Evolutionary conservation across 2,113 vertebrate genomes (phyloP).

Genomic region (Desmodus rotundus): DNA sequence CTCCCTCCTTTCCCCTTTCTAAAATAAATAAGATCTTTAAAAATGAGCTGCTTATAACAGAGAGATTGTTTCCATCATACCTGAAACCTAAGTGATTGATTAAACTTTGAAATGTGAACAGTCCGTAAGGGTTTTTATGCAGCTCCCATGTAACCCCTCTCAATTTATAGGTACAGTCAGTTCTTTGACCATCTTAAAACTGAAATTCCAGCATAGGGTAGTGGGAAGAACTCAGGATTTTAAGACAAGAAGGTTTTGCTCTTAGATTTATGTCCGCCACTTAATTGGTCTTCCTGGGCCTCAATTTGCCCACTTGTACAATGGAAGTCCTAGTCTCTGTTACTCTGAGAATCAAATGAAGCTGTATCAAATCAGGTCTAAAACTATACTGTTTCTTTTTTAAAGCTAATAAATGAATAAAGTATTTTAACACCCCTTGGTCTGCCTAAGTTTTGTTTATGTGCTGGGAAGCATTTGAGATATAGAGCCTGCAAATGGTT

Average conservation of each 20-base stretch:
- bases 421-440: background rate
- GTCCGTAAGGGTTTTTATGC: background rate
- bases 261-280: background rate
- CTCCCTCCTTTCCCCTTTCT: no score
- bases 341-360: background rate
- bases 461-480: background rate
- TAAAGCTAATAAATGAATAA: background rate
- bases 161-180: background rate
- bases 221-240: background rate
- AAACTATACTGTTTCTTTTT: background rate
- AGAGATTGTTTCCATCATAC: background rate
- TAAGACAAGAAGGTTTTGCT: background rate
- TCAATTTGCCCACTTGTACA: constrained; percentile 9
- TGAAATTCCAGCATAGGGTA: background rate
- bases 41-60: background rate
- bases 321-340: background rate
- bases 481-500: background rate
- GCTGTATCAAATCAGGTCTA: background rate
- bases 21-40: background rate
- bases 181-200: background rate
- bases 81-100: background rate
- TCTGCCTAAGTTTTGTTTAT: background rate
- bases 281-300: background rate
- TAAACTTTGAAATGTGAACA: background rate
- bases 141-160: background rate